These are phyloP conservation scores for Drosophila sp. DNA, from an alignment of 1,140 invertebrate species.

Conservation along the genomic window DNA sequence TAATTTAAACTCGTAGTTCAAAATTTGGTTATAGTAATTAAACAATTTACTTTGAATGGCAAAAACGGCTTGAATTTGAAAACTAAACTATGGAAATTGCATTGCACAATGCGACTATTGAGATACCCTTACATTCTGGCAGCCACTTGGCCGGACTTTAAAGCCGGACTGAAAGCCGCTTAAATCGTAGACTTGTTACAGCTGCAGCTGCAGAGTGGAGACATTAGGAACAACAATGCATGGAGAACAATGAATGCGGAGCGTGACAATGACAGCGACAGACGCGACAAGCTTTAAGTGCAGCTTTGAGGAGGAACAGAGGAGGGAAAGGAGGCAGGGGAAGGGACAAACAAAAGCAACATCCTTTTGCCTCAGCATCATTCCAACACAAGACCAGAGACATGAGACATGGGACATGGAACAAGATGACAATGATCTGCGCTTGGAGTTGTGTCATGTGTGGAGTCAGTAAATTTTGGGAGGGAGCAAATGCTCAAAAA, in stretches of 20 bases:
- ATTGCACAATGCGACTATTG: not conserved
- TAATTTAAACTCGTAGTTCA: too few relatives aligned
- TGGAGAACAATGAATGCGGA: constrained; percentile 40
- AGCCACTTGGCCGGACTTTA: constrained; percentile 20
- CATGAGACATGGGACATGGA: constrained; percentile 35
- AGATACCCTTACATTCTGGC: not conserved
- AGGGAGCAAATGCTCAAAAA: constrained; percentile 13
- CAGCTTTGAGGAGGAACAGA: constrained; percentile 24
- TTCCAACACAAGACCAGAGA: constrained; percentile 23
- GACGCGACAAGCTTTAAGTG: constrained; percentile 50
- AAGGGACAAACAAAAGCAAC: constrained; percentile 55
- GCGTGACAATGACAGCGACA: constrained; percentile 52
- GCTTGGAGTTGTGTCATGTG: constrained; percentile 47
- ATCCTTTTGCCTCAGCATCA: constrained; percentile 35
- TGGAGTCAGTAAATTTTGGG: constrained; percentile 14
- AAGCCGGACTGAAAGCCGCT: constrained; percentile 50
- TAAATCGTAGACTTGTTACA: constrained; percentile 40
- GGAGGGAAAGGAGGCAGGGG: constrained; percentile 13
- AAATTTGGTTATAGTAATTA: too few relatives aligned
- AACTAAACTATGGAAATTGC: not conserved
- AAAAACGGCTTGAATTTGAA: not conserved
- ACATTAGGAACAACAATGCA: constrained; percentile 67
- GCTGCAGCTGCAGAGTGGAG: constrained; percentile 24
- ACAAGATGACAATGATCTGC: constrained; percentile 53
- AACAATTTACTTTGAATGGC: too few relatives aligned